phyloP scores from a whole-genome alignment of 2,113 vertebrate genomes.

The Oxyura jamaicensis region DNA sequence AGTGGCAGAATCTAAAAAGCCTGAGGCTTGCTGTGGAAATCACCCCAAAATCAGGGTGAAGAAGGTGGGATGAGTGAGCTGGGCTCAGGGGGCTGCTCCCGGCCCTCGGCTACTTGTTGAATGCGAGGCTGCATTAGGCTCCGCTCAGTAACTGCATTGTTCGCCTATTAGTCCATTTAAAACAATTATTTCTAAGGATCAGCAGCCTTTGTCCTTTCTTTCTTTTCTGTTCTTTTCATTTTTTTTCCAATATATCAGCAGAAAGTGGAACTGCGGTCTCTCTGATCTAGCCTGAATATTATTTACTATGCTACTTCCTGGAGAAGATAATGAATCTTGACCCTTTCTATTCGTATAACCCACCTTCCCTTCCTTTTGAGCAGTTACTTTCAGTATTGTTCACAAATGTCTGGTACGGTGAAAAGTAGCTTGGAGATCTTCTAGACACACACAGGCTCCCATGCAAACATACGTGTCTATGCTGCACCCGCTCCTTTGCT shows the following conservation, averaged over 20 bases:
- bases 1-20: rapidly evolving
- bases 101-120: constrained; percentile 61
- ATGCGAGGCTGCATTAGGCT: constrained; percentile 33
- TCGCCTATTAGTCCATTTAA: constrained; percentile 53
- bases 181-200: constrained; percentile 65
- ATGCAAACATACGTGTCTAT: neutral
- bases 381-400: constrained; percentile 81
- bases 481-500: neutral
- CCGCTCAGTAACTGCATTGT: constrained; percentile 50
- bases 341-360: constrained; percentile 72
- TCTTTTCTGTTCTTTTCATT: neutral
- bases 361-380: constrained; percentile 77
- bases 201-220: constrained; percentile 57
- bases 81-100: neutral
- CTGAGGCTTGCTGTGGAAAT: neutral
- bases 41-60: neutral
- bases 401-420: neutral
- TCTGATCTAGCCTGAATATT: constrained; percentile 72
- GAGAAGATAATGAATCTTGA: constrained; percentile 79
- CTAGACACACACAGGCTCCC: neutral
- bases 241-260: constrained; percentile 62
- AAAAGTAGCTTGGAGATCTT: constrained; percentile 9
- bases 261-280: constrained; percentile 73
- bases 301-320: constrained; percentile 81
- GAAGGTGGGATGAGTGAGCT: neutral